Evolutionary conservation across 2,888 invertebrate genomes (phyloP), one percentile per base, ranked within the genome.

Genomic region (Galeopsomyia nigrocyanea): DNA sequence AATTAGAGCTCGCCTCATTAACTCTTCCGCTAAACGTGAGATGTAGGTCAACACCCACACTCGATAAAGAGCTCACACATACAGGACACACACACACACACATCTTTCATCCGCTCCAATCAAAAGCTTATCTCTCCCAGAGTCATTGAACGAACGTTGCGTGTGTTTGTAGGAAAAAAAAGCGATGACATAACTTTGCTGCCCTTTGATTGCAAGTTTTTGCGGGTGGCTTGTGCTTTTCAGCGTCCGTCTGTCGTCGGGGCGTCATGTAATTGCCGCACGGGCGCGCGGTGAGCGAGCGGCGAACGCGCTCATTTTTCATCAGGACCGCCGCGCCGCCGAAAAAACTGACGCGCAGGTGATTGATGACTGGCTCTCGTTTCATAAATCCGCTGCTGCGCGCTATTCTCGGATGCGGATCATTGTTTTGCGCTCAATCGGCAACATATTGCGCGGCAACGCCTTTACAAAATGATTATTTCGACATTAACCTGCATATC

Each of bases 401-500:
- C 26, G 26, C 26, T 39, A 3, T 39, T 39, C 39, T 10, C 39
- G 39, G 13, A 39, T 10, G 26, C 2, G 39, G 39, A 39, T 39
- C 39, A 39, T 39, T 39, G 39, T 39, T 39, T 39, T 1, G 39
- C 39, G 39, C 39, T 39, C 39, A 39, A 39, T 39, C 39, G 39
- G 39, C 39, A 39, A 39, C 39, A 39, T 39, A 39, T 39, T 39
- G 39, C 17, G n/a, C 13, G 13, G 10, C 21, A 31, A 21, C 58
- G 26, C 26, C 7, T 39, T 39, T 39, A 5, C 39, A 39, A 9
- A 39, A 39, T 39, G 22, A 58, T 74, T 77, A 78, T 77, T 73
- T 76, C 76, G 73, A 76, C 63, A 76, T 79, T 79, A 79, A 75
- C 76, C 76, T 76, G 75, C 67, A 31, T 16, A 49, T n/a, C 16